Evolutionary conservation across 1,140 invertebrate species (phyloP).

Genomic region (Condylostylus longicornis): DNA sequence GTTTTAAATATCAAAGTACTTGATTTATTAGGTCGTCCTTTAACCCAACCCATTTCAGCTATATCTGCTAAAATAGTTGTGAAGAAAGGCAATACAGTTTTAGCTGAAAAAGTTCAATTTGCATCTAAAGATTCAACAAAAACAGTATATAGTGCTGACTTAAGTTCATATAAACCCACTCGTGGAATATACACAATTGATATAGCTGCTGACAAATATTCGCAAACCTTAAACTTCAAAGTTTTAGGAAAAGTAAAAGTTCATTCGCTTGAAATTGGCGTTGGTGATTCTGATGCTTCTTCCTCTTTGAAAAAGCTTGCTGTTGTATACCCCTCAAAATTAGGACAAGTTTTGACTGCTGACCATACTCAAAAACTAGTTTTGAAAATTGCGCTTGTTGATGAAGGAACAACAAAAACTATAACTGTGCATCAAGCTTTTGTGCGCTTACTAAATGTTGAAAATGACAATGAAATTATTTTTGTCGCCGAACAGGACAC

Average conservation of each 20-base stretch:
- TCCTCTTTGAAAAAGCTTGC: slow-evolving; percentile 63
- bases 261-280: slow-evolving; percentile 70
- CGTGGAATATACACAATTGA: slow-evolving; percentile 73
- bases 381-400: slow-evolving; percentile 65
- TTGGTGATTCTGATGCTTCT: slow-evolving; percentile 76
- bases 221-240: slow-evolving; percentile 50
- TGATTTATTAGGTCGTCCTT: slow-evolving; percentile 65
- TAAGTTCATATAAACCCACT: slow-evolving; percentile 61
- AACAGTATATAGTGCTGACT: slow-evolving; percentile 63
- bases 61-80: slow-evolving; percentile 17
- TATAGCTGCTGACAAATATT: slow-evolving; percentile 53
- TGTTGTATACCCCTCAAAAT: slow-evolving; percentile 54
- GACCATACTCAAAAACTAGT: slow-evolving; percentile 82
- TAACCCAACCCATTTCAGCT: slow-evolving; percentile 32
- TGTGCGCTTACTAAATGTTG: slow-evolving; percentile 54
- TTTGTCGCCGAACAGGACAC: slow-evolving; percentile 85
- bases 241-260: slow-evolving; percentile 58
- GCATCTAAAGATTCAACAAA: slow-evolving; percentile 33
- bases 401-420: slow-evolving; percentile 45
- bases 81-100: slow-evolving; percentile 22
- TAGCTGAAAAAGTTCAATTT: slow-evolving; percentile 21
- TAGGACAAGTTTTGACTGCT: slow-evolving; percentile 51
- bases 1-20: slow-evolving; percentile 60
- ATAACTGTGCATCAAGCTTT: slow-evolving; percentile 86
- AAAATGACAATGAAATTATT: slow-evolving; percentile 66